A percentile compares a stretch with the other conserved stretches of the same genome.
Evolutionary conservation across 1,140 invertebrate species (phyloP).

Genomic region (Drosophila mauritiana): DNA sequence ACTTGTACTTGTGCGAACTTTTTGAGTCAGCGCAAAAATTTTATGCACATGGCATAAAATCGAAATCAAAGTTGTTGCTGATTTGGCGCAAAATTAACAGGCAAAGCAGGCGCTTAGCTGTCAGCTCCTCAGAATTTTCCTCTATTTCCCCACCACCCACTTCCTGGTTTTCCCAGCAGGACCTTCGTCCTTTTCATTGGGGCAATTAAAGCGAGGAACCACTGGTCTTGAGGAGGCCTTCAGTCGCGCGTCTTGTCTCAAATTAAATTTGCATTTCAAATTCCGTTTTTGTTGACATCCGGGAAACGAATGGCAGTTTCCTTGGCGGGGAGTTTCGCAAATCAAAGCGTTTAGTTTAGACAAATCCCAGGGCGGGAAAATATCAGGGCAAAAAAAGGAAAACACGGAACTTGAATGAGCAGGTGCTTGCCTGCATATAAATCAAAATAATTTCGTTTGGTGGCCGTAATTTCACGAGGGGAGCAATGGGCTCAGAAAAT

Average conservation of each 20-base stretch:
- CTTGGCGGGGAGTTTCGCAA: conserved; percentile 30
- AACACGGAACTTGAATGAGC: conserved; percentile 15
- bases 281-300: conserved; percentile 67
- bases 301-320: conserved; percentile 2
- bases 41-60: conserved; percentile 76
- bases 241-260: conserved; percentile 62
- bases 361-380: conserved; percentile 47
- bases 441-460: conserved; percentile 81
- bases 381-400: conserved; percentile 1
- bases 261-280: conserved; percentile 83
- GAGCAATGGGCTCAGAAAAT: background rate
- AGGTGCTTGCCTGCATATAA: conserved; percentile 70
- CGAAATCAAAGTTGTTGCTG: conserved; percentile 79
- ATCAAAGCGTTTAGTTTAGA: conserved; percentile 79
- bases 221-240: conserved; percentile 24
- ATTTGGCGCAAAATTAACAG: conserved; percentile 80
- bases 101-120: conserved; percentile 61
- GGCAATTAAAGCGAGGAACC: conserved; percentile 47
- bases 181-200: conserved; percentile 35
- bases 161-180: background rate
- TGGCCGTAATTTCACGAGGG: conserved; percentile 64
- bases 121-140: conserved; percentile 24
- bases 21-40: conserved; percentile 70
- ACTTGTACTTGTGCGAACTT: conserved; percentile 44
- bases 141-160: background rate